Evolutionary conservation across 2,888 invertebrate species (phyloP).

Genomic region (Cryptophagus acutangulus): DNA sequence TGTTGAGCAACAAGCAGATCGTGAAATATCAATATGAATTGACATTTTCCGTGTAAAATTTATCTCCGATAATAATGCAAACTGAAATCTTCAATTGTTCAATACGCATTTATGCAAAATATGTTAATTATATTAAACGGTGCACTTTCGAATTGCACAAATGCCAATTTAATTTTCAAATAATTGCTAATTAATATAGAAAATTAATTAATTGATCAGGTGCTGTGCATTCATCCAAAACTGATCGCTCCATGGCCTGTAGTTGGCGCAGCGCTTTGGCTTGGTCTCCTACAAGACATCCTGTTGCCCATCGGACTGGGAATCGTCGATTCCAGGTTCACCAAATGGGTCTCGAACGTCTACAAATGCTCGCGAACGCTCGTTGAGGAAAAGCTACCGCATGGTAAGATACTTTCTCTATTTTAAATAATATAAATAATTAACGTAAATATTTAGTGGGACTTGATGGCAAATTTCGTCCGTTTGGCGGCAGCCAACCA

Average conservation of each 20-base stretch:
- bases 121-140: too few relatives aligned
- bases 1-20: too few relatives aligned
- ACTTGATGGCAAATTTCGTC: conserved; percentile 57
- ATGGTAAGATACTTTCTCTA: conserved; percentile 36
- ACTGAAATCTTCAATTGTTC: too few relatives aligned
- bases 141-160: too few relatives aligned
- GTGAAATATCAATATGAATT: too few relatives aligned
- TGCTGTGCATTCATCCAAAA: conserved; percentile 51
- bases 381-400: conserved; percentile 46
- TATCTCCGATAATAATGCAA: too few relatives aligned
- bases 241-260: conserved; percentile 52
- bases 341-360: conserved; percentile 53
- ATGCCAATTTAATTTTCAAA: too few relatives aligned
- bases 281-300: conserved; percentile 54
- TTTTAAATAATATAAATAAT: conserved; percentile 3
- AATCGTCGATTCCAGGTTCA: conserved; percentile 55
- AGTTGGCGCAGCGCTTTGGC: conserved; percentile 53
- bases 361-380: conserved; percentile 46
- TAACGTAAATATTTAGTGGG: conserved; percentile 38
- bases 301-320: conserved; percentile 55
- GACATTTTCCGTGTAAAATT: too few relatives aligned
- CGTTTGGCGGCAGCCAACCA: conserved; percentile 47
- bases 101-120: too few relatives aligned
- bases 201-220: conserved; percentile 34
- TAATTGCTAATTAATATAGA: too few relatives aligned